Base-by-base conservation (phyloP, 2,113 vertebrate species). In the Athene cunicularia region DNA sequence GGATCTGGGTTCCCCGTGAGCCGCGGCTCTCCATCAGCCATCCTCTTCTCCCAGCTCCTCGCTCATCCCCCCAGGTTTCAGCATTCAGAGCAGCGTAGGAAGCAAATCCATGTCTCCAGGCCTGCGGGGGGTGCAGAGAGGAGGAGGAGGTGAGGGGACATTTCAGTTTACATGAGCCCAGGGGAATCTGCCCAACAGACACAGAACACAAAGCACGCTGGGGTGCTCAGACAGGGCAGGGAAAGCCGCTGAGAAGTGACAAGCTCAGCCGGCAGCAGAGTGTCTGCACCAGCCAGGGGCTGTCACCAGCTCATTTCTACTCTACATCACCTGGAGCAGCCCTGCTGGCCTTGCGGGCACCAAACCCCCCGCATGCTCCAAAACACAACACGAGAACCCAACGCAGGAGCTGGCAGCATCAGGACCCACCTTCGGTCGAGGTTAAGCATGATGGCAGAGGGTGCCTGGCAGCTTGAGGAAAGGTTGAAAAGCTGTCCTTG, bases 191-290 rank as follows among this genome's bases (percentile, higher is more conserved):
- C 47, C 33, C 23, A 16, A 17, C 12, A 24, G 52, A 23, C 14
- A 20, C 5, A 15, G 7, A 66, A 41, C 24, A 30, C 33, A 43
- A 83, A 47, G 13, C 13, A 6, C 1, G 5, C 26, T 6, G 2
- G 50, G 21, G 19, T 0, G 1, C 58, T 32, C 14, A 28, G 32
- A 50, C 15, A 8, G 26, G 64, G 35, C 27, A 27, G 13, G 19
- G 43, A 33, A 35, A 32, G 28, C 1, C n/a, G 56, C 85, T 2
- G 7, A 30, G n/a, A 41, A 73, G 24, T 1, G 0, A n/a, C 1
- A 0, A 39, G 68, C 35, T 43, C 59, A 27, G 41, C 35, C 52
- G 35, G 43, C 68, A 81, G 27, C 37, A 13, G 14, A 18, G 43
- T 32, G 12, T 8, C 35, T 27, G 59, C 62, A 47, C 45, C 60